Conservation (phyloP, 2,113 vertebrate genomes). For the Synodontis membranacea region DNA sequence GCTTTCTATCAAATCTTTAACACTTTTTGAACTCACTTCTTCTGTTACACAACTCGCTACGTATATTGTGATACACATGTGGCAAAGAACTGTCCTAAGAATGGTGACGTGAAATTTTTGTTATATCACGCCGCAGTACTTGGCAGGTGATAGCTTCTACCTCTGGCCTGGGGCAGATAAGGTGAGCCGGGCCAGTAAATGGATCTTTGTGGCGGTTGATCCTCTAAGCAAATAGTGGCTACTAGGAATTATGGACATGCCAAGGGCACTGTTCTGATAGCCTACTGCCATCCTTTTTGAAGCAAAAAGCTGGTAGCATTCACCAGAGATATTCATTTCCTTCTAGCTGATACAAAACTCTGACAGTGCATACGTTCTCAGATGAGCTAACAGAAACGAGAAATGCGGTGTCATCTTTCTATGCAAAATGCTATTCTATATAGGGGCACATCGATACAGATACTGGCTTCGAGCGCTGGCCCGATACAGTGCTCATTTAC, state of each 20-base stretch:
- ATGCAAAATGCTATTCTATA: background rate
- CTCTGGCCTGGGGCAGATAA: constrained; percentile 7
- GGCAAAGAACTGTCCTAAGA: background rate
- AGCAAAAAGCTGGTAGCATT: background rate
- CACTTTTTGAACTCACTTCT: background rate
- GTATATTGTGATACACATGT: background rate
- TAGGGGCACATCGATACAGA: background rate
- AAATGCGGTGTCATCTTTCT: background rate
- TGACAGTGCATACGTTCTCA: background rate
- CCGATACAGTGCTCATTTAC: background rate
- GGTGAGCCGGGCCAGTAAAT: constrained; percentile 7
- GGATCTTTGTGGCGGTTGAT: background rate
- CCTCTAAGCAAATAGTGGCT: constrained; percentile 4
- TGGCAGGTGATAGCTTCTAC: background rate
- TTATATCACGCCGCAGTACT: background rate
- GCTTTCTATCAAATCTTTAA: too few relatives aligned
- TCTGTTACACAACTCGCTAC: background rate
- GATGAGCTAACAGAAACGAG: background rate
- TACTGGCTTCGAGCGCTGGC: background rate
- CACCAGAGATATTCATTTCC: constrained; percentile 16
- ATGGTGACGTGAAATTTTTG: background rate
- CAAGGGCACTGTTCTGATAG: background rate
- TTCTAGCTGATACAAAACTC: background rate
- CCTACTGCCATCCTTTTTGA: background rate
- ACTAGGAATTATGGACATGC: background rate